Conservation (phyloP, 2,797 vertebrate genomes). For the Brachymystax lenok region DNA sequence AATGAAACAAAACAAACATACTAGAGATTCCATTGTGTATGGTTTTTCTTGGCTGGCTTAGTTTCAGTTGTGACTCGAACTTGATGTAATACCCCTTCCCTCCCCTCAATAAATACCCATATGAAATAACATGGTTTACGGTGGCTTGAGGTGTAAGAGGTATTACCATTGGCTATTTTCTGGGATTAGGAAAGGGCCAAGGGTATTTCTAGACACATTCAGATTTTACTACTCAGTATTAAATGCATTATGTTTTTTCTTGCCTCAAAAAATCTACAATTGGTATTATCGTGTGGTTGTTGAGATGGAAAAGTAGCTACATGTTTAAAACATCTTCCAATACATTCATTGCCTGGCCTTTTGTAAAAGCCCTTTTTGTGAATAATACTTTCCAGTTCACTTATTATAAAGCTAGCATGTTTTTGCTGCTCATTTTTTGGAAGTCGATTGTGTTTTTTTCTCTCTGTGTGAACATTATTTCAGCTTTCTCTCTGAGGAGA, state of each 20-base stretch:
- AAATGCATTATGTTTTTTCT: constrained; percentile 39
- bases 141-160: no score
- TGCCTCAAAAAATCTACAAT: constrained; percentile 54
- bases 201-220: constrained; percentile 57
- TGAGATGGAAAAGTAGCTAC: constrained; percentile 48
- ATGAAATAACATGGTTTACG: constrained; percentile 65
- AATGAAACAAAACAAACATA: constrained; percentile 64
- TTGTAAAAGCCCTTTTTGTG: constrained; percentile 43
- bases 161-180: constrained; percentile 60
- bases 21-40: constrained; percentile 63
- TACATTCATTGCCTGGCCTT: constrained; percentile 41
- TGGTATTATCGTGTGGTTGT: constrained; percentile 53
- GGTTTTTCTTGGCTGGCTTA: constrained; percentile 46
- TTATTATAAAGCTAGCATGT: constrained; percentile 50
- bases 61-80: constrained; percentile 48
- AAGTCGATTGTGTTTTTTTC: constrained; percentile 50
- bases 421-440: constrained; percentile 67
- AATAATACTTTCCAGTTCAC: constrained; percentile 65
- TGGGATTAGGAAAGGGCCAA: constrained; percentile 48
- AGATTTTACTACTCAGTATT: constrained; percentile 55
- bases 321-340: constrained; percentile 51
- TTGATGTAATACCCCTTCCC: constrained; percentile 43
- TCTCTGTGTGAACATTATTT: constrained; percentile 66
- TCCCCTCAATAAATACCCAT: constrained; percentile 52
- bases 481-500: constrained; percentile 44